A percentile compares a stretch with the other conserved stretches of the same genome.
Evolutionary conservation across 2,113 vertebrate genomes (phyloP).

Genomic region (Cochlearius cochlearius): DNA sequence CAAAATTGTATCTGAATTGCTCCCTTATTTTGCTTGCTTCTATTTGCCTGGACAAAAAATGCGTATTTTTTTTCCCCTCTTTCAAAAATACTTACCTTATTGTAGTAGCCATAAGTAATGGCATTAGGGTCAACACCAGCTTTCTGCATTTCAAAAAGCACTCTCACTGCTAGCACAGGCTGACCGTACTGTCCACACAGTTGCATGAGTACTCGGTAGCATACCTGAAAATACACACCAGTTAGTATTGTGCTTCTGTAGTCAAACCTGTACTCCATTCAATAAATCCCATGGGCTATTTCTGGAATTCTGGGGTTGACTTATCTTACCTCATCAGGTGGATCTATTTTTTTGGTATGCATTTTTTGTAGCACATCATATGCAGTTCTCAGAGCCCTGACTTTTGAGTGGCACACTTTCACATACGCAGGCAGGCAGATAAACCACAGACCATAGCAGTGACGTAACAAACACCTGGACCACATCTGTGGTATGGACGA

Average conservation of each 20-base stretch:
- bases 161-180: slow-evolving; percentile 92
- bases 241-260: neutral
- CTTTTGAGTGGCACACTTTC: slow-evolving; percentile 91
- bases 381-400: slow-evolving; percentile 89
- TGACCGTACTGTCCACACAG: slow-evolving; percentile 96
- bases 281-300: rapidly evolving
- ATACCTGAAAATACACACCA: slow-evolving; percentile 78
- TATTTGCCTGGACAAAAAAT: neutral
- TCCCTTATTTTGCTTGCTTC: neutral
- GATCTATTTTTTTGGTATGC: slow-evolving; percentile 94
- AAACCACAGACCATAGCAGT: slow-evolving; percentile 97
- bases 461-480: slow-evolving; percentile 93
- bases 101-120: slow-evolving; percentile 98
- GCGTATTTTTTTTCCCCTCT: rapidly evolving
- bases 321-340: slow-evolving; percentile 89
- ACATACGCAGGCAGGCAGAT: slow-evolving; percentile 95
- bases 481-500: slow-evolving; percentile 97
- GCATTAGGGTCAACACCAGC: slow-evolving; percentile 95
- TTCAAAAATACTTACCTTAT: slow-evolving; percentile 78
- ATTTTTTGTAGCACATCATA: slow-evolving; percentile 94
- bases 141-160: slow-evolving; percentile 98
- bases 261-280: neutral
- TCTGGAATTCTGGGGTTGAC: neutral
- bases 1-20: neutral
- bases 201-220: slow-evolving; percentile 96